Evolutionary conservation across 2,888 invertebrate species (phyloP), one percentile per base, ranked within the genome.

Genomic region (Teleogryllus oceanicus): DNA sequence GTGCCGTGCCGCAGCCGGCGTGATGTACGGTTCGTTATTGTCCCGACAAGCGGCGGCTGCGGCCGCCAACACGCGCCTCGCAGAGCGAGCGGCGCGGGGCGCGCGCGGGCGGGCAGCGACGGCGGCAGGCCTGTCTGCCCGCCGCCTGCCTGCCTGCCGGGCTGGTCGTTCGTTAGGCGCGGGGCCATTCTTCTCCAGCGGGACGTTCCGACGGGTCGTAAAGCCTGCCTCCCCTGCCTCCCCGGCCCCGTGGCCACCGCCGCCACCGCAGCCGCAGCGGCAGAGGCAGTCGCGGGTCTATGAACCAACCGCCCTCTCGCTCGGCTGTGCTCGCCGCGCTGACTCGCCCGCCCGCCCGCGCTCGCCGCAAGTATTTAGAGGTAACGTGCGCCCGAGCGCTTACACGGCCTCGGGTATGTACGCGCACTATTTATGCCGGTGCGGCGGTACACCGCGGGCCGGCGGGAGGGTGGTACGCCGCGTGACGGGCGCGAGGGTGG

Each of bases 331-430:
- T 37, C 37, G 37, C 37, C 37, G 37, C 37, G 37, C 37, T 37
- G 37, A 16, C 62, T 13, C 62, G 16, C 62, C n/a, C 16, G 13
- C n/a, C n/a, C 62, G 62, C n/a, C n/a, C 62, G 62, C 16, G 13
- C n/a, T 62, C 62, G 62, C 62, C n/a, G 62, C 62, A n/a, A 62
- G n/a, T 62, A 62, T 62, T 62, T 62, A n/a, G 62, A 62, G 62
- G 62, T 13, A 62, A 62, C 62, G n/a, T 62, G 62, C 62, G 13
- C 62, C 62, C 62, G 62, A 62, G 62, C 62, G 62, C 62, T 62
- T 62, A 62, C 62, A 62, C n/a, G 62, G 62, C 62, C n/a, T 62
- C 62, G 62, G 16, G 62, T 62, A 62, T 62, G 62, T 62, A 62
- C n/a, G 62, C 10, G n/a, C 62, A n/a, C 62, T 62, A 62, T 62